Evolutionary conservation across 2,797 vertebrate genomes (phyloP), one percentile per base, ranked within the genome.

Genomic region (Myoxocephalus aenaeus): DNA sequence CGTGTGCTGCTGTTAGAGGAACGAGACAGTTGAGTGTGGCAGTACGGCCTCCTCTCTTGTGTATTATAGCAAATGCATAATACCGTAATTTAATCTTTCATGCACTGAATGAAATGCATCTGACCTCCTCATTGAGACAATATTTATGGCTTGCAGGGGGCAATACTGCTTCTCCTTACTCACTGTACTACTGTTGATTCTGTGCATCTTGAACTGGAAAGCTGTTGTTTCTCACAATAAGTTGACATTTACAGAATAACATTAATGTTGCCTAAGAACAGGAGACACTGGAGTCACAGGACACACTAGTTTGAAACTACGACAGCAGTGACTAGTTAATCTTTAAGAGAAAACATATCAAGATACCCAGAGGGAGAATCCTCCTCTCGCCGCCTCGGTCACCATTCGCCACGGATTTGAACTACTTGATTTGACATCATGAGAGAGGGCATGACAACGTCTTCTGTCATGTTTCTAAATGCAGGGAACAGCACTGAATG

Each of bases 11-110:
- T 65, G 34, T 70, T 9, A 34, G 29, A 76, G 42, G 32, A 57
- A 65, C 7, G 0, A 53, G 59, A 78, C 34, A 11, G 57, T 44
- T 15, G 44, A 65, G 56, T 57, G 72, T 70, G 81, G 81, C 82
- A 74, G 66, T 65, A n/a, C 29, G 17, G 70, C 66, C 7, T 77
- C 64, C 67, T 57, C 64, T 65, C 54, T 64, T 42, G 22, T 48
- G 34, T 57, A 36, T 88, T 92, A 91, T 82, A 88, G 85, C 88
- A 86, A 78, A 86, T 76, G 57, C 61, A 22, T 68, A 18, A 68
- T 11, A 63, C 62, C 54, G 36, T 69, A 40, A 67, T 36, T 56
- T 11, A 48, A 50, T 75, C 29, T 11, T 70, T 66, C 57, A 10
- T 27, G 3, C 51, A 75, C 58, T 73, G 10, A 18, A 34, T 70